Evolutionary conservation across 2,888 invertebrate species (phyloP).

Genomic region (Apotomis capreana): DNA sequence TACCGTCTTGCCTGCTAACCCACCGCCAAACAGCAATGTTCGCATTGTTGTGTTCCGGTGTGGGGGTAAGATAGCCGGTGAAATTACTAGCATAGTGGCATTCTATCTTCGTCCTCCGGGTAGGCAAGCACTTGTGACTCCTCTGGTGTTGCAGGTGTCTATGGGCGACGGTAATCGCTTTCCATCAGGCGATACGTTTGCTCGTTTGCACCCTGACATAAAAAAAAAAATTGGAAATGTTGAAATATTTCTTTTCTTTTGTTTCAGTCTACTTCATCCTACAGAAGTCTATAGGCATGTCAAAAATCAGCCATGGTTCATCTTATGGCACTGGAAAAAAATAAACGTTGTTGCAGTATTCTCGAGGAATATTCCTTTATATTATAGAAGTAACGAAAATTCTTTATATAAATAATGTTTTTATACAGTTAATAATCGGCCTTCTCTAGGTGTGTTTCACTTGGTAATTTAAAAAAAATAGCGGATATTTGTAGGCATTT

Average conservation of each 20-base stretch:
- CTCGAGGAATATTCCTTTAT: constrained; percentile 25
- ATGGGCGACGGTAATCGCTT: too few relatives aligned
- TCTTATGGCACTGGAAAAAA: constrained; percentile 88
- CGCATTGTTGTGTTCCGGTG: too few relatives aligned
- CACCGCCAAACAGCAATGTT: too few relatives aligned
- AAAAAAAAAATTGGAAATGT: constrained; percentile 8
- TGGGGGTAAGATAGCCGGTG: too few relatives aligned
- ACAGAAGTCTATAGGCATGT: constrained; percentile 91
- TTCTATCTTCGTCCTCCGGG: too few relatives aligned
- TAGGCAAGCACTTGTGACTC: too few relatives aligned
- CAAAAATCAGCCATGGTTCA: constrained; percentile 92
- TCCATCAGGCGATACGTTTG: too few relatives aligned
- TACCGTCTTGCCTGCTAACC: too few relatives aligned
- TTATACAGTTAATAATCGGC: constrained; percentile 36
- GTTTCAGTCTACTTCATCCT: constrained; percentile 90
- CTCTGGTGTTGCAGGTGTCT: too few relatives aligned
- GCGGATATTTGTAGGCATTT: neutral
- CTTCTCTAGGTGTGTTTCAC: constrained; percentile 34
- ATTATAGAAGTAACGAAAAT: constrained; percentile 33
- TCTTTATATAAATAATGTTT: constrained; percentile 33
- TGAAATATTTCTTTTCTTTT: constrained; percentile 47
- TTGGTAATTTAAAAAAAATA: constrained; percentile 16
- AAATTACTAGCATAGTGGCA: too few relatives aligned
- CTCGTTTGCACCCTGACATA: too few relatives aligned
- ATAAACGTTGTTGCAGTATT: constrained; percentile 56